Evolutionary conservation across 2,888 invertebrate species (phyloP).

Genomic region (Parascotia fuliginaria): DNA sequence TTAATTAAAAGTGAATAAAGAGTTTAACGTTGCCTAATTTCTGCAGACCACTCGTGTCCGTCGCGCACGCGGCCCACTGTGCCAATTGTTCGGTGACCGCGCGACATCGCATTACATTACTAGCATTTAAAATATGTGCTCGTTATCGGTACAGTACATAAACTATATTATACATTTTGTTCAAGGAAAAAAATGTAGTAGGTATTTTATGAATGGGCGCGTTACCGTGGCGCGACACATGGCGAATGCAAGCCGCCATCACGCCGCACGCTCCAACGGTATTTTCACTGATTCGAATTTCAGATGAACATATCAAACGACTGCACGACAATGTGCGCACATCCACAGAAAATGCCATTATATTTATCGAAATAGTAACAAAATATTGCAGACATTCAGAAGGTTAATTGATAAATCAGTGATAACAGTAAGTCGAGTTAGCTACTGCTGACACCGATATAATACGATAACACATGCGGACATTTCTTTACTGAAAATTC

Average conservation of each 20-base stretch:
- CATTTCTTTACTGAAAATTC: too few species aligned
- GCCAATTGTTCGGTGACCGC: too few species aligned
- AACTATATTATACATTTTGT: constrained; percentile 45
- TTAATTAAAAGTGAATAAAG: too few species aligned
- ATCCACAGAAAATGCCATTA: too few species aligned
- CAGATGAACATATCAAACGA: constrained; percentile 10
- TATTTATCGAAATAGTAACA: not conserved
- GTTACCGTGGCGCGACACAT: not conserved
- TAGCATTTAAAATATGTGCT: constrained; percentile 30
- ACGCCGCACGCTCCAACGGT: constrained; percentile 10
- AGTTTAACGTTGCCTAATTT: too few species aligned
- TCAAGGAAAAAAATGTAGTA: constrained; percentile 40
- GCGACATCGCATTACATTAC: not conserved
- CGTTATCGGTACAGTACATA: constrained; percentile 43
- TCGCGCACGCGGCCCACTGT: too few species aligned
- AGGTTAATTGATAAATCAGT: constrained; percentile 19
- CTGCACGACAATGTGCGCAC: not conserved
- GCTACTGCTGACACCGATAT: constrained; percentile 10
- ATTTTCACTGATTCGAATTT: constrained; percentile 39
- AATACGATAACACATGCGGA: too few species aligned
- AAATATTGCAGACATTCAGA: not conserved
- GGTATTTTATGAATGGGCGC: constrained; percentile 46
- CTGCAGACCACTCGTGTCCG: too few species aligned
- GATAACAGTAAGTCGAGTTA: constrained; percentile 20
- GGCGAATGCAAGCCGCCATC: not conserved